Evolutionary conservation across 2,113 vertebrate species (phyloP).

Genomic region (Phylloscopus trochilus): DNA sequence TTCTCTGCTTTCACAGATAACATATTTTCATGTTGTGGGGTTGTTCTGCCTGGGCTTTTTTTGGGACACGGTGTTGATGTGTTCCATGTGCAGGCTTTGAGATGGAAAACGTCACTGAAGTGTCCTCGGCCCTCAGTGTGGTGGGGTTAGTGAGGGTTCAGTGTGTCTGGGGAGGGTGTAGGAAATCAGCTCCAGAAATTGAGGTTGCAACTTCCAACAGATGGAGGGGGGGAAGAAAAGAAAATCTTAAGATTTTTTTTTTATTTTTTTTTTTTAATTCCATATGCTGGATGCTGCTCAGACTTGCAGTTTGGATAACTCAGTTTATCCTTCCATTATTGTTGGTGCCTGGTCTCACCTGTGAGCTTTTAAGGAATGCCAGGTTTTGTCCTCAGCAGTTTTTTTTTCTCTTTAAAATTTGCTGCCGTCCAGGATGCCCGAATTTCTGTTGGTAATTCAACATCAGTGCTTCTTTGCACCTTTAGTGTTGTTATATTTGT

Average conservation of each 20-base stretch:
- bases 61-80: accelerated
- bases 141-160: no score
- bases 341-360: not conserved
- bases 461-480: not conserved
- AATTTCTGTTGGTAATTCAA: not conserved
- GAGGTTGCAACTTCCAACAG: not conserved
- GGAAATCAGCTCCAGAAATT: not conserved
- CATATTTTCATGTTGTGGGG: accelerated
- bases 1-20: not conserved
- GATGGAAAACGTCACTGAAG: not conserved
- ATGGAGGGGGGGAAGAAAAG: accelerated
- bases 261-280: not conserved
- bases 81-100: not conserved
- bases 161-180: not conserved
- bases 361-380: accelerated
- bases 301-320: not conserved
- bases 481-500: not conserved
- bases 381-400: not conserved
- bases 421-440: not conserved
- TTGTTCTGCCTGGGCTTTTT: not conserved
- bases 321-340: accelerated
- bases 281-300: not conserved
- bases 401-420: not conserved
- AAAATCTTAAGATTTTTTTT: not conserved
- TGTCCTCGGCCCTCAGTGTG: not conserved